Conservation (phyloP, 2,113 vertebrate species). For the Engraulis encrasicolus region DNA sequence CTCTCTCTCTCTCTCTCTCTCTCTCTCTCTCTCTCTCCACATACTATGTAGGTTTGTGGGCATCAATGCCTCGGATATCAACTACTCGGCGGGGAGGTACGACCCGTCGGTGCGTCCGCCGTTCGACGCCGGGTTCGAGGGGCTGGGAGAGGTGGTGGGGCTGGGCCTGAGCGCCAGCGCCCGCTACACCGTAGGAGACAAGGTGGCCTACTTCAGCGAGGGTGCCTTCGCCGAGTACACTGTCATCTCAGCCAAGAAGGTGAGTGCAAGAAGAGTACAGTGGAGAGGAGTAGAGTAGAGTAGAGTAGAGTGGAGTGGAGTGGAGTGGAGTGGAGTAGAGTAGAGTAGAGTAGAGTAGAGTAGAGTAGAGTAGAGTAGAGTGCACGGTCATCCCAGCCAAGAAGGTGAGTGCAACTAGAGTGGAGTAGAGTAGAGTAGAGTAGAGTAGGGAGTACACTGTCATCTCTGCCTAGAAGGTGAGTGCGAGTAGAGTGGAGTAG, state of each 20-base stretch:
- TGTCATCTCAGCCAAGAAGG: conserved; percentile 77
- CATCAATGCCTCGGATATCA: conserved; percentile 93
- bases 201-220: conserved; percentile 81
- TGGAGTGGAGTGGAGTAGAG: no score
- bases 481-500: no score
- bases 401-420: no score
- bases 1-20: conserved; percentile 38
- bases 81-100: conserved; percentile 89
- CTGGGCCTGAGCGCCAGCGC: conserved; percentile 89
- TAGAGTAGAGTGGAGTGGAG: no score
- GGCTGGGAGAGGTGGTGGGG: conserved; percentile 88
- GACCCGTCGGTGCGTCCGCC: conserved; percentile 81
- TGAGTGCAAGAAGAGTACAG: no score
- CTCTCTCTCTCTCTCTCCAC: conserved; percentile 36
- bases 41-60: conserved; percentile 85
- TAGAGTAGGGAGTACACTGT: no score
- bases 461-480: no score
- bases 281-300: no score
- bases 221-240: conserved; percentile 91
- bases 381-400: no score
- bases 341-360: no score
- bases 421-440: no score
- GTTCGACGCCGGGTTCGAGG: conserved; percentile 89
- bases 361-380: no score
- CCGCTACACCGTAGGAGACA: conserved; percentile 79